A percentile compares a stretch with the other conserved stretches of the same genome.
Conservation (phyloP, 2,888 invertebrate species). For the Tachystola acroxantha region DNA sequence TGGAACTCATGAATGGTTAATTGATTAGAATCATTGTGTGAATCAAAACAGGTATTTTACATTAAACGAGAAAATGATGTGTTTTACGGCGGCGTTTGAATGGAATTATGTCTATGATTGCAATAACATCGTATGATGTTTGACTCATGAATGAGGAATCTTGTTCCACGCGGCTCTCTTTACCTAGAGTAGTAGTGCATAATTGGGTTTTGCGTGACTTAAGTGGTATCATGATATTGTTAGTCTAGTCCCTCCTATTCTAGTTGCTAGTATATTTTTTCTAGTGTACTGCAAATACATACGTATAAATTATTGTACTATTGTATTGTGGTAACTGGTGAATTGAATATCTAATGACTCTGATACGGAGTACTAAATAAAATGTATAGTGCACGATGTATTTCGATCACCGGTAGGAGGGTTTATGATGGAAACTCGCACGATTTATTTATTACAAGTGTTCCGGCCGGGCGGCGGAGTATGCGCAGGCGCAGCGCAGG, state of each 20-base stretch:
- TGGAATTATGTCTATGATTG: conserved; percentile 3
- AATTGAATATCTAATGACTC: no score
- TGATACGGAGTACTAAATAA: no score
- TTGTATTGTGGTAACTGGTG: no score
- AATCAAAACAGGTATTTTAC: not conserved
- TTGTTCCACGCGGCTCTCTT: not conserved
- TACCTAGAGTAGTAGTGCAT: no score
- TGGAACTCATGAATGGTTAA: conserved; percentile 19
- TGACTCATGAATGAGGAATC: not conserved
- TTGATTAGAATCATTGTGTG: conserved; percentile 14
- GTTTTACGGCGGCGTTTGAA: not conserved
- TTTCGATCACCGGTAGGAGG: conserved; percentile 5
- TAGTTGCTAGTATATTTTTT: no score
- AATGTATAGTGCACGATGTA: no score
- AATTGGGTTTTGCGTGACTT: no score
- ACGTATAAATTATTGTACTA: no score
- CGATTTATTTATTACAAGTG: conserved; percentile 50
- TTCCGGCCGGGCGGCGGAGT: conserved; percentile 33
- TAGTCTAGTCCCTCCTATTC: no score
- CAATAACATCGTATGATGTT: conserved; percentile 2
- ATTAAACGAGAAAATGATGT: conserved; percentile 1
- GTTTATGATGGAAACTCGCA: conserved; percentile 17
- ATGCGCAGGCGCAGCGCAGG: conserved; percentile 39
- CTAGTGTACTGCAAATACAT: no score
- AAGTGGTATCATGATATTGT: no score